Evolutionary conservation across 2,888 invertebrate genomes (phyloP).

Genomic region (Andrena haemorrhoa): DNA sequence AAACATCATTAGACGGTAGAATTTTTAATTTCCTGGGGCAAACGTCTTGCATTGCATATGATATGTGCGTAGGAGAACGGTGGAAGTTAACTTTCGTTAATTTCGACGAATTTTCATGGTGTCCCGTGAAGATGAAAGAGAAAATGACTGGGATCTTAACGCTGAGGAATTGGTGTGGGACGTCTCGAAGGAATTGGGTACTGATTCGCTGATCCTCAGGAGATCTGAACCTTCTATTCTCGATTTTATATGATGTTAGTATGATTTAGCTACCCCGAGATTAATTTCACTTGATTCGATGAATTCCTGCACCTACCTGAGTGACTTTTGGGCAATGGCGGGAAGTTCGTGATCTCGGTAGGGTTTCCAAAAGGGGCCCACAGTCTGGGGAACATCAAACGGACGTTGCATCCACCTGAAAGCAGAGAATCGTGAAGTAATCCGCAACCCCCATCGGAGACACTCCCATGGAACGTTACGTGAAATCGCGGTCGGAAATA

Average conservation of each 20-base stretch:
- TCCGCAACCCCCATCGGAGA: too few relatives aligned
- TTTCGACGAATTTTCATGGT: neutral
- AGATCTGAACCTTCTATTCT: neutral
- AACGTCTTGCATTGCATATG: neutral
- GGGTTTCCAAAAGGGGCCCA: slow-evolving; percentile 82
- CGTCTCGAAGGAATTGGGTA: neutral
- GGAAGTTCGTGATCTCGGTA: slow-evolving; percentile 80
- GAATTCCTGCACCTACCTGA: slow-evolving; percentile 76
- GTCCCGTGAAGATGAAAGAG: neutral
- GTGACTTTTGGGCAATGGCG: slow-evolving; percentile 81
- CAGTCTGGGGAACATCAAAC: slow-evolving; percentile 83
- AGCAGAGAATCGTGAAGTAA: slow-evolving; percentile 43
- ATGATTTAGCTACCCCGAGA: neutral
- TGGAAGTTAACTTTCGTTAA: neutral
- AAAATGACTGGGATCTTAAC: neutral
- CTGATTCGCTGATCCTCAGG: neutral
- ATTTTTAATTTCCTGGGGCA: slow-evolving; percentile 25
- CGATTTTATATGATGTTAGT: neutral
- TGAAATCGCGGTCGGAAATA: slow-evolving; percentile 39
- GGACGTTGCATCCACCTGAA: slow-evolving; percentile 83
- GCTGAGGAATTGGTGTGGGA: neutral
- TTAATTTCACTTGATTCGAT: neutral
- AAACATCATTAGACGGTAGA: slow-evolving; percentile 31
- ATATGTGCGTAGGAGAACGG: neutral
- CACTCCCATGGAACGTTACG: slow-evolving; percentile 2